A percentile compares a stretch with the other conserved stretches of the same genome.
These are phyloP conservation scores for Pollenia labialis DNA, from an alignment of 2,888 invertebrate genomes.

Conservation along the genomic window DNA sequence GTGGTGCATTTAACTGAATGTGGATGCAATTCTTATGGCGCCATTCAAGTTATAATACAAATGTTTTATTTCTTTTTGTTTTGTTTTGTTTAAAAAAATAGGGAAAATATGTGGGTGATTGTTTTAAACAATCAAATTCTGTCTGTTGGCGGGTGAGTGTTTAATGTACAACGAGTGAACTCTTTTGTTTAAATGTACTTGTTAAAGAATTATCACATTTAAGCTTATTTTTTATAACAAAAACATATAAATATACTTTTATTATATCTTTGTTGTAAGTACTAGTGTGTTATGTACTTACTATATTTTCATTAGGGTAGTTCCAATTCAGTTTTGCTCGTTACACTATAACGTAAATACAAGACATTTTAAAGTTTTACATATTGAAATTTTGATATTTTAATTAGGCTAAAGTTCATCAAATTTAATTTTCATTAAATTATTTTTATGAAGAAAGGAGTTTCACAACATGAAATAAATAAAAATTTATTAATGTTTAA, in stretches of 20 bases:
- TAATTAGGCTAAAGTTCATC: too few species aligned
- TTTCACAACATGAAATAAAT: too few species aligned
- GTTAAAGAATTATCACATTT: conserved; percentile 46
- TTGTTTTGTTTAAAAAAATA: conserved; percentile 10
- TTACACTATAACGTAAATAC: too few species aligned
- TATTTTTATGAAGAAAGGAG: too few species aligned
- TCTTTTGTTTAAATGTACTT: conserved; percentile 13
- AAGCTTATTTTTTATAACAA: conserved; percentile 38
- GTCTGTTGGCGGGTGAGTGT: neutral
- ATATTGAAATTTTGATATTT: too few species aligned
- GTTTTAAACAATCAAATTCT: conserved; percentile 38
- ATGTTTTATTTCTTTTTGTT: conserved; percentile 39
- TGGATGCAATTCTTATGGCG: conserved; percentile 62
- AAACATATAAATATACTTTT: conserved; percentile 48
- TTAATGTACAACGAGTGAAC: neutral
- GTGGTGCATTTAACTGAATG: conserved; percentile 24
- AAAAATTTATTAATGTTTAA: too few species aligned
- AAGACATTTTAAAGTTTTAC: too few species aligned
- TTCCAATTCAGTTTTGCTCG: too few species aligned
- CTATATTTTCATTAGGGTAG: too few species aligned
- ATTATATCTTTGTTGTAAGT: neutral
- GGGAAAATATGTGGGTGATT: conserved; percentile 35
- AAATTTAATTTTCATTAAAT: too few species aligned
- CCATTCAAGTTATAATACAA: conserved; percentile 37
- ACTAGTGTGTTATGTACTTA: neutral